Evolutionary conservation across 2,113 vertebrate species (phyloP).

Genomic region (Sceloporus undulatus): DNA sequence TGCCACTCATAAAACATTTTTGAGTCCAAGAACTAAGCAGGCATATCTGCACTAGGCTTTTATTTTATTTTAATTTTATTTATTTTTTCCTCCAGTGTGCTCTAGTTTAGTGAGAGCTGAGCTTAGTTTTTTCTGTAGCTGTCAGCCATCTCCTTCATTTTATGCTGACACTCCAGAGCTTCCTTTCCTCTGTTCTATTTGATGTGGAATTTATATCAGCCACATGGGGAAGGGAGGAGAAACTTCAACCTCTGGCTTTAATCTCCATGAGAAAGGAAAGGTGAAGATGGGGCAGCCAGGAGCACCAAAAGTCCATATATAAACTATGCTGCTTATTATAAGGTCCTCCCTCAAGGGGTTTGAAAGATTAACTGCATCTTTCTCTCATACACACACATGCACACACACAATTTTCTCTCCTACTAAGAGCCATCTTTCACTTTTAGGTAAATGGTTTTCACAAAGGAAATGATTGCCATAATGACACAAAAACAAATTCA

Average conservation of each 20-base stretch:
- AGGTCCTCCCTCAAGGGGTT: slow-evolving; percentile 58
- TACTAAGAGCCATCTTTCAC: slow-evolving; percentile 46
- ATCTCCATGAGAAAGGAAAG: slow-evolving; percentile 70
- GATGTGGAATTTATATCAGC: slow-evolving; percentile 72
- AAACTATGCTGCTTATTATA: slow-evolving; percentile 70
- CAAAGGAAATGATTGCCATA: slow-evolving; percentile 74
- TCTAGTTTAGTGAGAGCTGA: slow-evolving; percentile 54
- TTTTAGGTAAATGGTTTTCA: slow-evolving; percentile 68
- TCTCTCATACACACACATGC: neutral
- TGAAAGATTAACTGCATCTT: slow-evolving; percentile 62
- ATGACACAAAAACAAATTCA: slow-evolving; percentile 72
- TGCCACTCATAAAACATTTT: slow-evolving; percentile 29
- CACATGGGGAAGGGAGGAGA: slow-evolving; percentile 70
- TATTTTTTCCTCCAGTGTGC: slow-evolving; percentile 42
- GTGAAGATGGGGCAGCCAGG: slow-evolving; percentile 56
- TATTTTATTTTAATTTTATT: slow-evolving; percentile 28
- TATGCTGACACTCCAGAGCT: slow-evolving; percentile 66
- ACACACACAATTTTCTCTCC: slow-evolving; percentile 19
- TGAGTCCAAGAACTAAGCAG: slow-evolving; percentile 45
- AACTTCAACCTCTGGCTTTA: slow-evolving; percentile 68
- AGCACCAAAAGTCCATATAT: slow-evolving; percentile 60
- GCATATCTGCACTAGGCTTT: slow-evolving; percentile 19
- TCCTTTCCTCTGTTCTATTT: slow-evolving; percentile 68
- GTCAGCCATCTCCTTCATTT: slow-evolving; percentile 61
- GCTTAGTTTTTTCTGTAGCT: slow-evolving; percentile 39